These are phyloP conservation scores for Drosophila mercatorum DNA, from an alignment of 2,888 invertebrate genomes.

Conservation along the genomic window DNA sequence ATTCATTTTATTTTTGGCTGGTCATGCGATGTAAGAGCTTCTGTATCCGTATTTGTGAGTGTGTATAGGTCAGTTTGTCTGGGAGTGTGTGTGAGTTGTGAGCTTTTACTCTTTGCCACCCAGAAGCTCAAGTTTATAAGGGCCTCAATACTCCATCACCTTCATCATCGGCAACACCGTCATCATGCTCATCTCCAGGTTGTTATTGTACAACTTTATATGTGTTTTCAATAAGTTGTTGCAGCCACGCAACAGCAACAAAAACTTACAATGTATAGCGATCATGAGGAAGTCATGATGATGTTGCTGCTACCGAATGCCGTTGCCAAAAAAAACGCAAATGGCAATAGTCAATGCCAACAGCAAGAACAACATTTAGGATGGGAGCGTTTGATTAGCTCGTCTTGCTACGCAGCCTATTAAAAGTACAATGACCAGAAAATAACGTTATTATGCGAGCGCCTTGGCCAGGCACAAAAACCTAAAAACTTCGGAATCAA, in stretches of 20 bases:
- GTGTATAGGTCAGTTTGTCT: slow-evolving; percentile 16
- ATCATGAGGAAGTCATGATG: slow-evolving; percentile 40
- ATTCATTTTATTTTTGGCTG: slow-evolving; percentile 38
- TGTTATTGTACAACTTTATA: slow-evolving; percentile 26
- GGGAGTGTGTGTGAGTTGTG: slow-evolving; percentile 35
- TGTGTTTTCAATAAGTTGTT: slow-evolving; percentile 63
- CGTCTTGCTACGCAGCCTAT: slow-evolving; percentile 67
- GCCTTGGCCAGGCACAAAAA: slow-evolving; percentile 44
- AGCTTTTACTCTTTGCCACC: slow-evolving; percentile 81
- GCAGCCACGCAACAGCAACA: slow-evolving; percentile 63
- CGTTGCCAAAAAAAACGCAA: slow-evolving; percentile 47
- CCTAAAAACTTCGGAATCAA: slow-evolving; percentile 69
- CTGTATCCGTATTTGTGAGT: slow-evolving; percentile 22
- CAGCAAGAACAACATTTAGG: slow-evolving; percentile 7
- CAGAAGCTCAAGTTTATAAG: slow-evolving; percentile 81
- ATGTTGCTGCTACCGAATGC: slow-evolving; percentile 30
- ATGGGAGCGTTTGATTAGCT: slow-evolving; percentile 72
- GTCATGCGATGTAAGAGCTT: slow-evolving; percentile 75
- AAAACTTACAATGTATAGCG: slow-evolving; percentile 46
- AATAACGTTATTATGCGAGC: slow-evolving; percentile 78
- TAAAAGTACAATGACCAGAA: slow-evolving; percentile 82
- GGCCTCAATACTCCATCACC: slow-evolving; percentile 77
- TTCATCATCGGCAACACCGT: slow-evolving; percentile 70
- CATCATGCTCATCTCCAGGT: slow-evolving; percentile 25
- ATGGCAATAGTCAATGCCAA: slow-evolving; percentile 50